Percentiles rank a stretch among this genome's conserved stretches.
Conservation (phyloP, 2,797 vertebrate genomes). For the Sebastes aleutianus region DNA sequence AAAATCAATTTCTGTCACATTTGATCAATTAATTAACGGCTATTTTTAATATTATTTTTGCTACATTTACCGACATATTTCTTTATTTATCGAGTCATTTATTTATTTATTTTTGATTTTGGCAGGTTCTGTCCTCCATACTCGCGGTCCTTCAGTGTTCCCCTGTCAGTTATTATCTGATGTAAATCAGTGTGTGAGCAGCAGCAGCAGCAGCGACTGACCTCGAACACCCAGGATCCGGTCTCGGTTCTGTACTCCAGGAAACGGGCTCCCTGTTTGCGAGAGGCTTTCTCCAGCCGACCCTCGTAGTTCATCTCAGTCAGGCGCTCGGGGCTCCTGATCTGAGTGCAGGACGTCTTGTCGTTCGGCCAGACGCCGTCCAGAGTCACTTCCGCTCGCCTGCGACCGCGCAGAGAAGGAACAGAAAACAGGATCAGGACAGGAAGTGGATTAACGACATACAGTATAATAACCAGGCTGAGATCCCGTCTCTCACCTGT, state of each 20-base stretch:
- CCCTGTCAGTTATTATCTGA: neutral
- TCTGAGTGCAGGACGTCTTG: conserved; percentile 90
- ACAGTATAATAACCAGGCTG: neutral
- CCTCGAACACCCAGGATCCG: conserved; percentile 98
- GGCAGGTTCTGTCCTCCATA: too few species aligned
- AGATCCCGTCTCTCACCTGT: conserved; percentile 81
- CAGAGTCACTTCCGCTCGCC: conserved; percentile 93
- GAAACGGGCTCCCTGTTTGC: conserved; percentile 92
- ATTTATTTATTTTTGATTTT: too few species aligned
- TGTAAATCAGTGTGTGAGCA: neutral
- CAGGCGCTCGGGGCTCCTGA: conserved; percentile 91
- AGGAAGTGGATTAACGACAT: neutral
- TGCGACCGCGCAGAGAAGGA: conserved; percentile 34
- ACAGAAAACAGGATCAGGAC: neutral
- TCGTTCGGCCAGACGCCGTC: conserved; percentile 97
- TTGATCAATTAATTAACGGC: too few species aligned
- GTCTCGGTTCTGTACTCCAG: conserved; percentile 95
- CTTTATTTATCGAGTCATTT: too few species aligned
- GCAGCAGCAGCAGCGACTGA: conserved; percentile 46
- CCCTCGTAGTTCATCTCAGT: conserved; percentile 92
- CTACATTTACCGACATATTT: too few species aligned
- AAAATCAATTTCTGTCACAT: too few species aligned
- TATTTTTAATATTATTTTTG: too few species aligned
- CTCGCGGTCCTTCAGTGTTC: too few species aligned
- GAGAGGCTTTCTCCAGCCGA: conserved; percentile 89